Conservation (phyloP, 2,888 invertebrate genomes). For the Dorcus hopei region DNA sequence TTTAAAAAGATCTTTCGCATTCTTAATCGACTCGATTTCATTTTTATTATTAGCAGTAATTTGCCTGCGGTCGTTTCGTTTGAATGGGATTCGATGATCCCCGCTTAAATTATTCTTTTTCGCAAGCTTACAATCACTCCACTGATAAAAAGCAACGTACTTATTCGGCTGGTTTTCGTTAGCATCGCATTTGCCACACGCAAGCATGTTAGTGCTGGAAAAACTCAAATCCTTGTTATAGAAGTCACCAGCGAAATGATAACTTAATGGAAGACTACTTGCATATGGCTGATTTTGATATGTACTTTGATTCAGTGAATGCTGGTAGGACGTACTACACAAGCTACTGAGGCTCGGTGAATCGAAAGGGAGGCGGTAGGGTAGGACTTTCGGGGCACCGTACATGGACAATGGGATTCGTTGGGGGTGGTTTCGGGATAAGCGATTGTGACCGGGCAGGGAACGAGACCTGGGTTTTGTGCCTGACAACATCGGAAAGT, state of each 20-base stretch:
- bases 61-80: no score
- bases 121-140: no score
- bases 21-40: no score
- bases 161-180: no score
- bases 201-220: slow-evolving; percentile 37
- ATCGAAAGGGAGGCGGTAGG: slow-evolving; percentile 21
- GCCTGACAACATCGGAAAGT: slow-evolving; percentile 52
- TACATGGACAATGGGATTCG: slow-evolving; percentile 45
- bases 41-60: no score
- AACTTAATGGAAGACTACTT: slow-evolving; percentile 40
- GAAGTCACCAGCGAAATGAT: slow-evolving; percentile 18
- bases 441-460: slow-evolving; percentile 43
- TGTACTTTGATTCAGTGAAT: slow-evolving; percentile 28
- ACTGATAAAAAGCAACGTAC: no score
- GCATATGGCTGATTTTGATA: slow-evolving; percentile 42
- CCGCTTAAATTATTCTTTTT: no score
- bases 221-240: slow-evolving; percentile 23
- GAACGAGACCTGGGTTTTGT: slow-evolving; percentile 38
- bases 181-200: no score
- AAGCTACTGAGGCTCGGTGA: slow-evolving; percentile 41
- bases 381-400: slow-evolving; percentile 41
- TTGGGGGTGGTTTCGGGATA: slow-evolving; percentile 34
- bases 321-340: slow-evolving; percentile 37
- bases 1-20: no score
- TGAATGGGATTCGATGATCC: no score